Percentiles rank a stretch among this genome's conserved stretches.
These are phyloP conservation scores for Hipparchia sbordonii DNA, from an alignment of 2,888 invertebrate genomes.

Conservation along the genomic window DNA sequence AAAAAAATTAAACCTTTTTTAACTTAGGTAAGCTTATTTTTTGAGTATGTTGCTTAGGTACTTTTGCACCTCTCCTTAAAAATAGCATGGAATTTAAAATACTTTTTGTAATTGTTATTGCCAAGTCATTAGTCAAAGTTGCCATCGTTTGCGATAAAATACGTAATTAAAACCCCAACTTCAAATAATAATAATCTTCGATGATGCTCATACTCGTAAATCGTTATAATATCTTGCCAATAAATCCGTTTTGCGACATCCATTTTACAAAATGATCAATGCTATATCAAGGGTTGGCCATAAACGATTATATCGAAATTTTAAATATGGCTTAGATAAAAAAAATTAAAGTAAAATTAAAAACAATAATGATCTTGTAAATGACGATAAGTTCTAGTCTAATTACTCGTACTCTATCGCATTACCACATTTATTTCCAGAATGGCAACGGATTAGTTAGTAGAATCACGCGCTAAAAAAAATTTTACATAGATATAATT, in stretches of 20 bases:
- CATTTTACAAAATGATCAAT: constrained; percentile 28
- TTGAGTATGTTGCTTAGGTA: too few species aligned
- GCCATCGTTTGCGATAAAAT: constrained; percentile 56
- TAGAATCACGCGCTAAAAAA: too few species aligned
- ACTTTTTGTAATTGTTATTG: constrained; percentile 13
- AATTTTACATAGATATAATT: too few species aligned
- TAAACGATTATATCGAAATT: constrained; percentile 32
- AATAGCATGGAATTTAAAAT: constrained; percentile 15
- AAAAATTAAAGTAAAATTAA: neutral
- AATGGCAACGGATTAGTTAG: too few species aligned
- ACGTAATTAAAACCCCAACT: constrained; percentile 63
- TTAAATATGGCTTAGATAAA: neutral
- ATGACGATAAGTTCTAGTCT: too few species aligned
- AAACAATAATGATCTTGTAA: too few species aligned
- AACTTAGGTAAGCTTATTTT: too few species aligned
- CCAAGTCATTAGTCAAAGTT: constrained; percentile 50
- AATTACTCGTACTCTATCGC: too few species aligned
- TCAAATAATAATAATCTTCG: constrained; percentile 60
- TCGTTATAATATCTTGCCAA: constrained; percentile 45
- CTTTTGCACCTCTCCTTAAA: neutral
- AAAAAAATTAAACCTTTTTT: too few species aligned
- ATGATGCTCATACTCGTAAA: constrained; percentile 62
- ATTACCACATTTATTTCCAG: too few species aligned
- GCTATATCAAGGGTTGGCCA: constrained; percentile 18
- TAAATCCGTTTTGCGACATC: constrained; percentile 39